phyloP scores from a whole-genome alignment of 2,113 vertebrate genomes.

The Microcebus jonahi region DNA sequence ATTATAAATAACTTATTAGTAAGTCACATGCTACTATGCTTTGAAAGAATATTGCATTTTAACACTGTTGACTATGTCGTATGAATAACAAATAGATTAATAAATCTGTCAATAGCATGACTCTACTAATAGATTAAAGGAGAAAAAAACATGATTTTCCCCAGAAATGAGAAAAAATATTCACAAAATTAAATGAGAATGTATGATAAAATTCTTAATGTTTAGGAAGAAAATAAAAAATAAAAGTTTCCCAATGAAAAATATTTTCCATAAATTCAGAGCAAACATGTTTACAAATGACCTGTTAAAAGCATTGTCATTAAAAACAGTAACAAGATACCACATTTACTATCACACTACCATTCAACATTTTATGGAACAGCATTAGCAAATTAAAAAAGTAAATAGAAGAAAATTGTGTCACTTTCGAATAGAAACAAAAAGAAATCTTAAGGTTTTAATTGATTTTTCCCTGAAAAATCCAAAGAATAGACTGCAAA shows the following conservation, averaged over 20 bases:
- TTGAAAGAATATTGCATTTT: not conserved
- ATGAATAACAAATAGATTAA: not conserved
- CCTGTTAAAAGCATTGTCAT: not conserved
- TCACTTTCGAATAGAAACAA: not conserved
- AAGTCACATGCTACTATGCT: not conserved
- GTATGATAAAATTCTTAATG: not conserved
- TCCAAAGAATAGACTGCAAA: not conserved
- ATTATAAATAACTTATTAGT: not conserved
- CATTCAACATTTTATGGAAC: not conserved
- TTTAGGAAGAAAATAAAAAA: not conserved
- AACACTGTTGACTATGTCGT: not conserved
- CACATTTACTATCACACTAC: not conserved
- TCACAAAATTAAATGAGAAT: not conserved
- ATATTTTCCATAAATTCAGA: not conserved
- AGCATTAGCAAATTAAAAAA: not conserved
- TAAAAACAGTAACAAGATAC: not conserved
- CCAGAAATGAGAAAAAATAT: not conserved
- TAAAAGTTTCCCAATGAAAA: not conserved
- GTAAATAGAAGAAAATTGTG: not conserved
- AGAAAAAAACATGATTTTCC: not conserved
- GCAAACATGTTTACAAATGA: not conserved
- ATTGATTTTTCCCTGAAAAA: not conserved
- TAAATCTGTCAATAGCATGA: not conserved
- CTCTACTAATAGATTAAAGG: not conserved
- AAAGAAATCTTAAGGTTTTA: not conserved